These are phyloP conservation scores for Nudaria mundana DNA, from an alignment of 2,888 invertebrate genomes.

Conservation along the genomic window DNA sequence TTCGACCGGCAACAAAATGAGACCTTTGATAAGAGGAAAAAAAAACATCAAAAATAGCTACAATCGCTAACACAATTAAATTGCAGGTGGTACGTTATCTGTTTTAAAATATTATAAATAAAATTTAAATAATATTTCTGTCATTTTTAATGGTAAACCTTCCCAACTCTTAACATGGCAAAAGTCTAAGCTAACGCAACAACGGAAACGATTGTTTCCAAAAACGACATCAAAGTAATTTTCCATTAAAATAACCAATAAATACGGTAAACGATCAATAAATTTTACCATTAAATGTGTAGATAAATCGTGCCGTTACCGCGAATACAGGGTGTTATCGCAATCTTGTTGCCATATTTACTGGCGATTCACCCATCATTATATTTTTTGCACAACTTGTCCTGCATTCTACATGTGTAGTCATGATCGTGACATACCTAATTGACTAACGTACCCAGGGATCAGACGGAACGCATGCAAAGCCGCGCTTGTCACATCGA, in stretches of 20 bases:
- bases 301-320: constrained; percentile 26
- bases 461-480: constrained; percentile 52
- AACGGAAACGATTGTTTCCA: constrained; percentile 29
- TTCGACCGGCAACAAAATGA: constrained; percentile 23
- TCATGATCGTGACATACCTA: constrained; percentile 47
- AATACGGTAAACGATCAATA: constrained; percentile 20
- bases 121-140: constrained; percentile 12
- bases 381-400: constrained; percentile 26
- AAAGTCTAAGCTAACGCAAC: too few species aligned
- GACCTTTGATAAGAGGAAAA: constrained; percentile 30
- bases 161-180: constrained; percentile 15
- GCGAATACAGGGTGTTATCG: constrained; percentile 24
- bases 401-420: constrained; percentile 35
- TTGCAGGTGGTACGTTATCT: too few species aligned
- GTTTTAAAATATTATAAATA: constrained; percentile 2
- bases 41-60: constrained; percentile 20
- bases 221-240: constrained; percentile 11
- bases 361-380: constrained; percentile 32
- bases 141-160: too few species aligned
- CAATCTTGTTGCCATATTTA: constrained; percentile 30
- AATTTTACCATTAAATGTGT: constrained; percentile 19
- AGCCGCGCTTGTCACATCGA: constrained; percentile 57
- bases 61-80: too few species aligned
- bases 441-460: constrained; percentile 48
- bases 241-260: constrained; percentile 18